These are phyloP conservation scores for Rhinogobio ventralis DNA, from an alignment of 2,797 vertebrate genomes.

Conservation along the genomic window DNA sequence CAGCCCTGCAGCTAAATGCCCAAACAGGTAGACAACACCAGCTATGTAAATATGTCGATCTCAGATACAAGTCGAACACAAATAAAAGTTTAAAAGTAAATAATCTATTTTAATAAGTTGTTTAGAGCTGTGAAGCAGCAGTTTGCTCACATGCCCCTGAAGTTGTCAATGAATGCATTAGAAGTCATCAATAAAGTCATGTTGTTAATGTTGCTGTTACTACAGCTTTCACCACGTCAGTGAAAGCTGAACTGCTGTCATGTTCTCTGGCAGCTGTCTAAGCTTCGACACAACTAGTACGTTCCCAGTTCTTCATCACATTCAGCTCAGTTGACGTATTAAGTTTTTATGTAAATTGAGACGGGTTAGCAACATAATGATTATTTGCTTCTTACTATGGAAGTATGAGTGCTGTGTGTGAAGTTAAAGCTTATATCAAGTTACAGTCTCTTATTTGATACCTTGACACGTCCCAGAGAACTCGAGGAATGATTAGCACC, in stretches of 20 bases:
- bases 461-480: slow-evolving; percentile 49
- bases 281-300: not conserved
- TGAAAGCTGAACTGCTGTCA: slow-evolving; percentile 16
- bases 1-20: slow-evolving; percentile 8
- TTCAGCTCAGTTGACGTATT: slow-evolving; percentile 23
- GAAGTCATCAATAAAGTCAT: slow-evolving; percentile 12
- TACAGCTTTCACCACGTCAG: slow-evolving; percentile 1
- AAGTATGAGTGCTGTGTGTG: slow-evolving; percentile 15
- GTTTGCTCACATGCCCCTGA: not conserved
- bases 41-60: slow-evolving; percentile 21
- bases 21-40: slow-evolving; percentile 19
- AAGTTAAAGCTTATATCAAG: slow-evolving; percentile 42
- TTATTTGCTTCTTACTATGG: slow-evolving; percentile 42
- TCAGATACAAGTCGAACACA: slow-evolving; percentile 4
- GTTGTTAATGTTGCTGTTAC: slow-evolving; percentile 19
- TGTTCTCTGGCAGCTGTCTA: slow-evolving; percentile 23
- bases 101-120: not conserved
- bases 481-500: slow-evolving; percentile 59
- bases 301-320: slow-evolving; percentile 31
- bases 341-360: slow-evolving; percentile 38
- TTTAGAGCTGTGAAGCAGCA: not conserved
- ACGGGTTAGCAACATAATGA: slow-evolving; percentile 10
- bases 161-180: slow-evolving; percentile 12
- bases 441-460: slow-evolving; percentile 51
- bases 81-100: not conserved